phyloP scores from a whole-genome alignment of 2,888 invertebrate genomes.

The Nowickia ferox region DNA sequence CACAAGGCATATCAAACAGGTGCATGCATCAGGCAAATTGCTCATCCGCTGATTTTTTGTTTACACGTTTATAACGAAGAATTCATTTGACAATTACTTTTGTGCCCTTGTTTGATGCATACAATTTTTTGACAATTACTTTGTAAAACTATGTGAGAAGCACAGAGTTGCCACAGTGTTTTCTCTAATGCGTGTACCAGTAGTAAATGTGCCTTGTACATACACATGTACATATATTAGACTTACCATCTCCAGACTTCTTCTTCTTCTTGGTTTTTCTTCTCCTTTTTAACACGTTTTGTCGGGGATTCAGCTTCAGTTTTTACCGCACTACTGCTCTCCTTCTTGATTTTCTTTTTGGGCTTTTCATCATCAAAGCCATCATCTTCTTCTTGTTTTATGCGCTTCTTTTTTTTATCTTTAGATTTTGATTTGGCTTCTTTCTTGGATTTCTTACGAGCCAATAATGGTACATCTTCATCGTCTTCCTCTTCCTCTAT shows the following conservation, averaged over 20 bases:
- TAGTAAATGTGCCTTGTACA: no score
- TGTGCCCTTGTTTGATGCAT: no score
- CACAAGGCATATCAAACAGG: no score
- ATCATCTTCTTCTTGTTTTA: constrained; percentile 85
- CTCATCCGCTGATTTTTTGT: no score
- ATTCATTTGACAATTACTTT: no score
- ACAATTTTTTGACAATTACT: no score
- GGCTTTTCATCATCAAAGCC: constrained; percentile 83
- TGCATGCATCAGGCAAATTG: no score
- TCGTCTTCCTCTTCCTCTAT: constrained; percentile 84
- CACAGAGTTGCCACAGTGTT: no score
- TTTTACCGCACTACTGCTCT: constrained; percentile 73
- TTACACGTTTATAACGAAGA: no score
- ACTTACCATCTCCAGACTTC: constrained; percentile 96
- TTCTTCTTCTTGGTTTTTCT: constrained; percentile 91
- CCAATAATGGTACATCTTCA: constrained; percentile 81
- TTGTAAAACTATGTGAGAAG: no score
- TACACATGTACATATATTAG: neutral
- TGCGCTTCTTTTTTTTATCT: constrained; percentile 87
- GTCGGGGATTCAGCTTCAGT: constrained; percentile 84
- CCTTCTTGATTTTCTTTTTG: constrained; percentile 84
- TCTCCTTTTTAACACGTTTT: constrained; percentile 86
- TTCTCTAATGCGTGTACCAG: no score
- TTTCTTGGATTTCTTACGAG: constrained; percentile 84
- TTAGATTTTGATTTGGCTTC: constrained; percentile 85